A percentile compares a stretch with the other conserved stretches of the same genome.
These are phyloP conservation scores for Carabus problematicus DNA, from an alignment of 2,888 invertebrate species.

Conservation along the genomic window DNA sequence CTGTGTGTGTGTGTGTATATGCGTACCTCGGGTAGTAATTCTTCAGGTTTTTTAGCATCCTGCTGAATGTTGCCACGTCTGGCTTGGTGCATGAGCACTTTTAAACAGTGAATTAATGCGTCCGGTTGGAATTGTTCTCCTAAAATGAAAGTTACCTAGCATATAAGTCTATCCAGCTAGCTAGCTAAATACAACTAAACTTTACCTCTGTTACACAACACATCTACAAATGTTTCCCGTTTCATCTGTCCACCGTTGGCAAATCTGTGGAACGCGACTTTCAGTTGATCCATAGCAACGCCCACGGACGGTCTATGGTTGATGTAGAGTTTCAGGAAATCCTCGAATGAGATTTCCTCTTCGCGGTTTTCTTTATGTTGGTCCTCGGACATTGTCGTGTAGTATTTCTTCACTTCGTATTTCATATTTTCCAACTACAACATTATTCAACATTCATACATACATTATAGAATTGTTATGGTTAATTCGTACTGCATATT, in stretches of 20 bases:
- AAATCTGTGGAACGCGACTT: slow-evolving; percentile 61
- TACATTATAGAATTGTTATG: no score
- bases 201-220: slow-evolving; percentile 48
- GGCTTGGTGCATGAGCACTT: slow-evolving; percentile 48
- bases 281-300: slow-evolving; percentile 59
- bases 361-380: slow-evolving; percentile 51
- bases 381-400: slow-evolving; percentile 59
- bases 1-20: not conserved
- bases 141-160: slow-evolving; percentile 41
- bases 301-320: slow-evolving; percentile 72
- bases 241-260: slow-evolving; percentile 44
- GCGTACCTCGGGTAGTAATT: slow-evolving; percentile 51
- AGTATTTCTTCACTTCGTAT: slow-evolving; percentile 64
- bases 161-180: slow-evolving; percentile 1
- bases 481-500: slow-evolving; percentile 68
- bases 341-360: slow-evolving; percentile 70
- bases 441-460: not conserved
- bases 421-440: slow-evolving; percentile 67
- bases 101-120: slow-evolving; percentile 49
- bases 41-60: slow-evolving; percentile 33
- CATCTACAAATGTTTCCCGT: slow-evolving; percentile 49
- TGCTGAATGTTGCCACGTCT: slow-evolving; percentile 17
- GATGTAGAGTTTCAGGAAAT: slow-evolving; percentile 70
- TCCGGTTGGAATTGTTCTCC: slow-evolving; percentile 50
- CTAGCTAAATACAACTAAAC: slow-evolving; percentile 1